Evolutionary conservation across 1,140 invertebrate genomes (phyloP).

Genomic region (Leptinotarsa defecta): DNA sequence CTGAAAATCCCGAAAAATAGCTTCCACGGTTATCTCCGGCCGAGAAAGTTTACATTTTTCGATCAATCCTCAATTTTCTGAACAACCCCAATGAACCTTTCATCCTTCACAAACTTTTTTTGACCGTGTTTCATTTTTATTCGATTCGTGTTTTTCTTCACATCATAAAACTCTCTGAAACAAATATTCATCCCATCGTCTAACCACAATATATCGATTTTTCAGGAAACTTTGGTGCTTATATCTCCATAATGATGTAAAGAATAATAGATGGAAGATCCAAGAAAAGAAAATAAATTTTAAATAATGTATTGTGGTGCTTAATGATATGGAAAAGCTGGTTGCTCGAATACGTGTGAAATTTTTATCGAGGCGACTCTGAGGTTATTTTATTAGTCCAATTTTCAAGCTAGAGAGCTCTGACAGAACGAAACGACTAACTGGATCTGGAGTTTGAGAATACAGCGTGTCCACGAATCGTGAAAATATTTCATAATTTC

Average conservation of each 20-base stretch:
- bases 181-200: no score
- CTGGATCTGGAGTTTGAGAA: no score
- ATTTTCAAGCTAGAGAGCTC: not conserved
- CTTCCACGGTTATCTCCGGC: no score
- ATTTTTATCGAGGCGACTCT: not conserved
- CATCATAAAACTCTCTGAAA: no score
- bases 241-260: not conserved
- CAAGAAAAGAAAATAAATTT: not conserved
- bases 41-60: no score
- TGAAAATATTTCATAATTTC: no score
- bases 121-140: not conserved
- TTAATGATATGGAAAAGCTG: conserved; percentile 6
- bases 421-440: not conserved
- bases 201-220: not conserved
- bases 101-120: no score
- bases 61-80: no score
- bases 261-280: not conserved
- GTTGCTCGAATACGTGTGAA: not conserved
- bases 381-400: not conserved
- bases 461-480: no score
- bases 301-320: not conserved
- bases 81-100: no score
- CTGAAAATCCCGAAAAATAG: no score
- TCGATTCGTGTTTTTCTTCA: no score
- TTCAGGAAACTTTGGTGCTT: not conserved